phyloP scores from a whole-genome alignment of 2,888 invertebrate species.

The Lepidochrysops patricia region DNA sequence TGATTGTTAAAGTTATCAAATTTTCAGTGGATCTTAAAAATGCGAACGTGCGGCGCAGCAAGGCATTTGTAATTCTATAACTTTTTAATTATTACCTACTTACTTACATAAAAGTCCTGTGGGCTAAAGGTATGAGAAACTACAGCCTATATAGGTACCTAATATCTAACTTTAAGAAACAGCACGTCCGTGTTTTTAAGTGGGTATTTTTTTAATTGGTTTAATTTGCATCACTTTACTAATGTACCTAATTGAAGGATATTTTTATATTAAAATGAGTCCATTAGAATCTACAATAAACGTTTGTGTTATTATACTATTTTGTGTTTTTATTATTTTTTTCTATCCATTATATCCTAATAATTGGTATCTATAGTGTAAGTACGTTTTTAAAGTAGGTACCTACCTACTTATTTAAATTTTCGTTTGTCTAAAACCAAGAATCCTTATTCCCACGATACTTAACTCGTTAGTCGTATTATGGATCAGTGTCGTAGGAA shows the following conservation, averaged over 20 bases:
- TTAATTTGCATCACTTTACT: not conserved
- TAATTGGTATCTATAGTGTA: too few relatives aligned
- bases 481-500: too few relatives aligned
- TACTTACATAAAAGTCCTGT: too few relatives aligned
- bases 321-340: not conserved
- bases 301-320: not conserved
- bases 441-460: too few relatives aligned
- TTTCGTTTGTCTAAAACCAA: too few relatives aligned
- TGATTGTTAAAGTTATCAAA: not conserved
- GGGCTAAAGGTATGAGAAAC: not conserved
- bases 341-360: not conserved
- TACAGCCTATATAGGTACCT: not conserved
- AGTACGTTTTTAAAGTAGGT: too few relatives aligned
- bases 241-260: not conserved
- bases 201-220: not conserved
- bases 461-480: too few relatives aligned
- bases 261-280: constrained; percentile 13
- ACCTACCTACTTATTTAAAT: too few relatives aligned
- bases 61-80: not conserved
- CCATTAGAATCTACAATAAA: not conserved
- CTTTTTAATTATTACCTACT: too few relatives aligned
- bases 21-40: not conserved
- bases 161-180: not conserved
- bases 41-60: not conserved
- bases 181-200: not conserved